Evolutionary conservation across 1,140 invertebrate genomes (phyloP).

Genomic region (Pinna nobilis): DNA sequence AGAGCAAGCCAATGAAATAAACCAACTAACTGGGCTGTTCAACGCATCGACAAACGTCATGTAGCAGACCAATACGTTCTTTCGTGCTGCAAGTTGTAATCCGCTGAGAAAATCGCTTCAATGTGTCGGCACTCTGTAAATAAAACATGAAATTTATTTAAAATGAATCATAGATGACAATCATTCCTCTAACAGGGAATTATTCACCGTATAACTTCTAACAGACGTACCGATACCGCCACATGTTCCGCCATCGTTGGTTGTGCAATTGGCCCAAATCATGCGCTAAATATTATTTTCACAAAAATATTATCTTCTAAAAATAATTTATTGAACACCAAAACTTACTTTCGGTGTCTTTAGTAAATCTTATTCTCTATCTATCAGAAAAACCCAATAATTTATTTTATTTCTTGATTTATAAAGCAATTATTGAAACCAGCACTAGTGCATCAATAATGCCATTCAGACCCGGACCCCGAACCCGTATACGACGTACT

Average conservation of each 20-base stretch:
- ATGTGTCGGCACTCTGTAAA: conserved; percentile 81
- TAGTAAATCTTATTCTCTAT: too few relatives aligned
- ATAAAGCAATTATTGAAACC: too few relatives aligned
- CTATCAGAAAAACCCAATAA: too few relatives aligned
- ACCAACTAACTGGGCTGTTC: conserved; percentile 82
- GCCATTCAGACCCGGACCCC: too few relatives aligned
- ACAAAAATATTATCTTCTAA: background rate
- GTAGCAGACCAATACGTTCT: conserved; percentile 82
- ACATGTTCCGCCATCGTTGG: conserved; percentile 73
- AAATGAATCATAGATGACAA: conserved; percentile 1
- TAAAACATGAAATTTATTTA: conserved; percentile 65
- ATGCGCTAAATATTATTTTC: background rate
- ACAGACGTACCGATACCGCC: conserved; percentile 61
- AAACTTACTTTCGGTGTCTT: too few relatives aligned
- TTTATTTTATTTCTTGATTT: too few relatives aligned
- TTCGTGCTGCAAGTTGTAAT: conserved; percentile 86
- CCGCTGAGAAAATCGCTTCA: conserved; percentile 87
- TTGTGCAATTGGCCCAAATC: conserved; percentile 45
- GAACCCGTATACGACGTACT: too few relatives aligned
- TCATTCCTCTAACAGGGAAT: background rate
- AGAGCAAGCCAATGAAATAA: background rate
- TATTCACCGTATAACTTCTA: conserved; percentile 8
- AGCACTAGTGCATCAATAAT: too few relatives aligned
- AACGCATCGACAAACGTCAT: conserved; percentile 84
- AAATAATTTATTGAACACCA: too few relatives aligned